Percentiles rank a stretch among this genome's conserved stretches.
Evolutionary conservation across 2,113 vertebrate species (phyloP).

Genomic region (Lophura nycthemera): DNA sequence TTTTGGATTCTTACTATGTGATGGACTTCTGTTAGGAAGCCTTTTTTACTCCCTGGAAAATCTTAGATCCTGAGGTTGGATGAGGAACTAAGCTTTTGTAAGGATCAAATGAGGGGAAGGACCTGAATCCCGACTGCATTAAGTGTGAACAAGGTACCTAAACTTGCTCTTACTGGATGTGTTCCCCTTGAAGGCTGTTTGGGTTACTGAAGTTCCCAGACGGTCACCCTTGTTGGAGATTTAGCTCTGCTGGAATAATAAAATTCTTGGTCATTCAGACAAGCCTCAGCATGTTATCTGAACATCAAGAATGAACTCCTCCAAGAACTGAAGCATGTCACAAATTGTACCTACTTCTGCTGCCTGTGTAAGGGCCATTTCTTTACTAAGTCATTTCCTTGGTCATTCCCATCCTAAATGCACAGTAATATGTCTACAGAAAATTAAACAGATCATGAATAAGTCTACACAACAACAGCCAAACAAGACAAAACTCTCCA

Average conservation of each 20-base stretch:
- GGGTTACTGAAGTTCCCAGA: background rate
- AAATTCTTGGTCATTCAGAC: background rate
- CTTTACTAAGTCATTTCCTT: conserved; percentile 6
- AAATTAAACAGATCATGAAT: background rate
- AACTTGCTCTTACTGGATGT: background rate
- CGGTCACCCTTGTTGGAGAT: background rate
- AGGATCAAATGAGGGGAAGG: background rate
- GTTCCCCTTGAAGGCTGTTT: background rate
- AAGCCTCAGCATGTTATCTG: background rate
- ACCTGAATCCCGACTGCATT: background rate
- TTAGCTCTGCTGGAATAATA: background rate
- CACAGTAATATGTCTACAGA: background rate
- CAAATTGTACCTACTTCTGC: background rate
- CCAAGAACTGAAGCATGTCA: background rate
- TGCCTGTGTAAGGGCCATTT: background rate
- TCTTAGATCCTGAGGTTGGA: background rate
- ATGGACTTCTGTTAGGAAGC: background rate
- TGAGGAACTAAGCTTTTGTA: background rate
- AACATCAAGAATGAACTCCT: background rate
- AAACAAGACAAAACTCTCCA: background rate
- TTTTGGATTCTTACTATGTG: background rate
- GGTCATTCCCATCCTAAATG: background rate
- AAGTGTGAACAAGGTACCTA: background rate
- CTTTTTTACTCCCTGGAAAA: background rate
- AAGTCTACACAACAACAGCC: background rate